phyloP scores from a whole-genome alignment of 2,888 invertebrate genomes.

The Gymnosoma rotundatum region DNA sequence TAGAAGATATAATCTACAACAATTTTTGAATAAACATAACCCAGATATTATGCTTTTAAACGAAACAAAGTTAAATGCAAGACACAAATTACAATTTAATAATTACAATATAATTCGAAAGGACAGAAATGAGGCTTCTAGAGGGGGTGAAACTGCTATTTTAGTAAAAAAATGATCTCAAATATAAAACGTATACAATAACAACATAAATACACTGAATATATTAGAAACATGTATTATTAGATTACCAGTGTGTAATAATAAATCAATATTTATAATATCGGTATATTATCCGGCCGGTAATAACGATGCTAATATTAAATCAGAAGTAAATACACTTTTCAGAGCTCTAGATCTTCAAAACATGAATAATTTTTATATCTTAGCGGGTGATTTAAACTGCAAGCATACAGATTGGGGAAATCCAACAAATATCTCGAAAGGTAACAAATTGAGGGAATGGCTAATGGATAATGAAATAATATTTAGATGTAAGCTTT shows the following conservation, averaged over 20 bases:
- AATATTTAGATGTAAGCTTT: too few relatives aligned
- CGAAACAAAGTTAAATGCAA: too few relatives aligned
- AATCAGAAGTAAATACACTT: neutral
- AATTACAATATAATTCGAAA: slow-evolving; percentile 1
- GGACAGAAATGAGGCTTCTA: neutral
- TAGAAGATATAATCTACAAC: too few relatives aligned
- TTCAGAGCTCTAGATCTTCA: too few relatives aligned
- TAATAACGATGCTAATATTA: neutral
- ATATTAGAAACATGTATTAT: slow-evolving; percentile 11
- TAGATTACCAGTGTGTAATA: neutral
- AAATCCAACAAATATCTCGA: neutral
- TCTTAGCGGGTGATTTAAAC: slow-evolving; percentile 26
- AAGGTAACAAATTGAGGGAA: slow-evolving; percentile 4
- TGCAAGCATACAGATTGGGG: neutral
- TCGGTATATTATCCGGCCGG: slow-evolving; percentile 12
- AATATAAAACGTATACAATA: too few relatives aligned
- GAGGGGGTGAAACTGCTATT: neutral
- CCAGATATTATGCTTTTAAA: too few relatives aligned
- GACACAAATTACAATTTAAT: too few relatives aligned
- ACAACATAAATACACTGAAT: too few relatives aligned
- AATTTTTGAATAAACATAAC: too few relatives aligned
- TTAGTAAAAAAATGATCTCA: too few relatives aligned
- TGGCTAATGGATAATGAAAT: slow-evolving; percentile 4
- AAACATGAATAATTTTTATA: neutral
- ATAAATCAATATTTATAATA: slow-evolving; percentile 11